Base-by-base conservation (phyloP, 2,888 invertebrate genomes). In the Eurytoma adleriae region DNA sequence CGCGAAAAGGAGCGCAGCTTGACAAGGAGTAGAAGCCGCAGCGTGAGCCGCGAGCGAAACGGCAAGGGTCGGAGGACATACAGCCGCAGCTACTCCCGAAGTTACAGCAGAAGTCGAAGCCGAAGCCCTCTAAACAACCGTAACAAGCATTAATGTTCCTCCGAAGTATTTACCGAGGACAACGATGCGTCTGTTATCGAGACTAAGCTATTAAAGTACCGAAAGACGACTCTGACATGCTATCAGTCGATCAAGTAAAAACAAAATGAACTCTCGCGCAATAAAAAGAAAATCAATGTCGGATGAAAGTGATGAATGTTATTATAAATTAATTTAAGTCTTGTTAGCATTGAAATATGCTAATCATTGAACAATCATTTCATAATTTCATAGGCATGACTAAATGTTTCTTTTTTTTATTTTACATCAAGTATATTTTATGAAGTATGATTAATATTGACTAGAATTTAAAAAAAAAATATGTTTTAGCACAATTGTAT, bases 71-170 rank as follows among this genome's bases (percentile, higher is more conserved):
- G 85, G 27, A 85, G 90, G 72, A 91, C 90, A 83, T 90, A 89
- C 83, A 90, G 89, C 75, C 88, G 91, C 30, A 90, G 91, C 84
- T 91, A 90, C 68, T 89, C 90, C 30, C 87, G 90, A 77, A 90
- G 91, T 86, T 89, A 90, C 71, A 89, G 87, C 79, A 84, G 89
- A 66, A 90, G 90, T 86, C 88, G 90, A 78, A 90, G 87, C 81
- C 84, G 87, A 76, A 90, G 90, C 78, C 91, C 90, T 54, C 81
- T 82, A 14, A 80, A 80, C 66, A 79, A 79, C 18, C 79, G 82
- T 71, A 76, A 72, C 76, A 82, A 77, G 67, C 82, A 79, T 78
- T 82, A 78, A 82, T 79, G 20, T 27, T 69, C 40, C 40, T 40
- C 40, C 61, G 54, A 1, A 54, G 24, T 61, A 64, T 66, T 64